A percentile compares a stretch with the other conserved stretches of the same genome.
Evolutionary conservation across 2,113 vertebrate genomes (phyloP).

Genomic region (Macquaria australasica): DNA sequence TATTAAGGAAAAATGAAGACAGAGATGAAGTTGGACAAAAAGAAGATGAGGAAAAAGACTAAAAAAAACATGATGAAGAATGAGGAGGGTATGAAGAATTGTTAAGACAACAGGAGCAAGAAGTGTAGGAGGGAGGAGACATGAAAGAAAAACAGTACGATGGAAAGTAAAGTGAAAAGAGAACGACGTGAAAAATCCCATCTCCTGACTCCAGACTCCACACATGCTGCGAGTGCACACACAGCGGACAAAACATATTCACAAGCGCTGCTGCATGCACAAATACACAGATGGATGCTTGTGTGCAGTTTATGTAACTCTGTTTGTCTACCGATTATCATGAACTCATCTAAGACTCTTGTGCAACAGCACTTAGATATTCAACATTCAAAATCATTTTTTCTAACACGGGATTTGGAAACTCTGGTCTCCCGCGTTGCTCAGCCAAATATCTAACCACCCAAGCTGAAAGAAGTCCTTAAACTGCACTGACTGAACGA

Average conservation of each 20-base stretch:
- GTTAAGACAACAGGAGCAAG: constrained; percentile 33
- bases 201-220: constrained; percentile 5
- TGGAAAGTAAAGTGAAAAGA: constrained; percentile 4
- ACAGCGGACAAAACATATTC: constrained; percentile 11
- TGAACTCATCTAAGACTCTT: constrained; percentile 60
- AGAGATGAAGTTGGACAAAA: constrained; percentile 54
- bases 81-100: constrained; percentile 13
- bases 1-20: constrained; percentile 41
- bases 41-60: constrained; percentile 8
- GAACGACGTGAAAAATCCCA: constrained; percentile 13
- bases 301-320: constrained; percentile 63
- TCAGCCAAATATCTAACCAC: constrained; percentile 40
- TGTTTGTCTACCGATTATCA: constrained; percentile 59
- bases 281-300: constrained; percentile 30
- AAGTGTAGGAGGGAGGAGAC: not conserved
- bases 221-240: constrained; percentile 1
- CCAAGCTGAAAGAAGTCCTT: constrained; percentile 25
- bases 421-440: constrained; percentile 27
- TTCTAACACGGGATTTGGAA: constrained; percentile 35
- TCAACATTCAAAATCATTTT: constrained; percentile 48
- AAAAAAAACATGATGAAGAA: not conserved
- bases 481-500: constrained; percentile 15
- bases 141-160: not conserved
- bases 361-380: constrained; percentile 61
- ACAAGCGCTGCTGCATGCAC: not conserved